A percentile compares a stretch with the other conserved stretches of the same genome.
Conservation (phyloP, 1,140 invertebrate species). For the Brachionus rubens region DNA sequence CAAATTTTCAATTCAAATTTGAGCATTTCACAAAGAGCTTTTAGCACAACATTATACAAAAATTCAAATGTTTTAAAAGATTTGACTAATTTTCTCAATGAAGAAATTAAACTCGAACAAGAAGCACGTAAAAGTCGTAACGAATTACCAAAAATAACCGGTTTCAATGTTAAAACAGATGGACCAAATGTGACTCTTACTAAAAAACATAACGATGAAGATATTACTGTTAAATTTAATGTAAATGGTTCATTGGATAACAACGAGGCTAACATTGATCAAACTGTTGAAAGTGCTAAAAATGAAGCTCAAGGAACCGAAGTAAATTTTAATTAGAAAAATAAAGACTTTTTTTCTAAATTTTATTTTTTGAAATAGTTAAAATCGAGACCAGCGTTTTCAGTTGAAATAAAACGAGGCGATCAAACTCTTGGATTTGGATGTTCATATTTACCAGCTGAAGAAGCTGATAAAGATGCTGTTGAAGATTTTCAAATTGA, state of each 20-base stretch:
- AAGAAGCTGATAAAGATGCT: constrained; percentile 1
- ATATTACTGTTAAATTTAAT: constrained; percentile 44
- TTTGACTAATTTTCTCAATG: constrained; percentile 35
- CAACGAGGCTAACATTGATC: neutral
- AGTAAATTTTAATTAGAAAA: neutral
- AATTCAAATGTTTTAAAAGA: constrained; percentile 30
- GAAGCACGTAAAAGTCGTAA: neutral
- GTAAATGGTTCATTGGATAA: constrained; percentile 38
- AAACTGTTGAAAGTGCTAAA: neutral
- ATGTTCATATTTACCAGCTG: constrained; percentile 43
- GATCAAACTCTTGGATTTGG: constrained; percentile 35
- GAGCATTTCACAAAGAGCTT: neutral
- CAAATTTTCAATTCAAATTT: neutral
- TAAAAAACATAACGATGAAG: constrained; percentile 13
- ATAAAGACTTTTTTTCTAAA: neutral
- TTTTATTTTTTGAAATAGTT: constrained; percentile 22
- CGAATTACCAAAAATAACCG: neutral
- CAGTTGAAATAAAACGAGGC: constrained; percentile 33
- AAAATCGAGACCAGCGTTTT: constrained; percentile 46
- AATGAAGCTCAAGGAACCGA: constrained; percentile 3
- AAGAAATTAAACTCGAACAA: constrained; percentile 47
- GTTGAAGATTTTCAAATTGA: constrained; percentile 47
- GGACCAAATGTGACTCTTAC: constrained; percentile 41
- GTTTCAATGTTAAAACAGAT: constrained; percentile 25
- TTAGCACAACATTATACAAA: neutral